phyloP scores from a whole-genome alignment of 1,140 invertebrate genomes.

The Lethrus apterus region DNA sequence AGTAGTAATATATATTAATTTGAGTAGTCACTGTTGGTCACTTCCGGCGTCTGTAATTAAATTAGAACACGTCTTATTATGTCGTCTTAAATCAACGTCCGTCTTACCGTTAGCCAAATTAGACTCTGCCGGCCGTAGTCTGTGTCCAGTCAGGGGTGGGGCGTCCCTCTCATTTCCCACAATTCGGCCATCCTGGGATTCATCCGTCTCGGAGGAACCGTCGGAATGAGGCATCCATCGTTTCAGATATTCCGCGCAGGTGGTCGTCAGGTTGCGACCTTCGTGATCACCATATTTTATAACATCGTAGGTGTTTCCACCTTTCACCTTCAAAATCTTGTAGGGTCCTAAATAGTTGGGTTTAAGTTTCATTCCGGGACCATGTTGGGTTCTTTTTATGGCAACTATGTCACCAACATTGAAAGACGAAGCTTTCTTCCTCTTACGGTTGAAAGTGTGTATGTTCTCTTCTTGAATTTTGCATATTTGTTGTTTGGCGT shows the following conservation, averaged over 20 bases:
- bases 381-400: constrained; percentile 38
- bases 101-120: neutral
- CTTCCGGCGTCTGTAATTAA: no score
- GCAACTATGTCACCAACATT: constrained; percentile 35
- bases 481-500: constrained; percentile 28
- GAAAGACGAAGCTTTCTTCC: constrained; percentile 22
- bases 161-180: neutral
- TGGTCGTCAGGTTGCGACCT: constrained; percentile 27
- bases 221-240: constrained; percentile 21
- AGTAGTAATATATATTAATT: neutral
- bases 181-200: constrained; percentile 6
- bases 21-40: no score
- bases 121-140: neutral
- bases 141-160: neutral
- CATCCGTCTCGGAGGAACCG: constrained; percentile 19
- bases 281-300: constrained; percentile 23
- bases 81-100: no score
- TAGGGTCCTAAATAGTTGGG: constrained; percentile 40
- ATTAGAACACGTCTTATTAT: no score
- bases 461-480: constrained; percentile 35
- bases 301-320: constrained; percentile 32
- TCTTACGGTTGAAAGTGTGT: constrained; percentile 24
- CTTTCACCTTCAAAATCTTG: constrained; percentile 26
- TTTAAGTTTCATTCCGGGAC: constrained; percentile 33
- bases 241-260: constrained; percentile 34